Conservation (phyloP, 37 sponge, comb jelly and placozoan genomes). For the Agelas oroides region DNA sequence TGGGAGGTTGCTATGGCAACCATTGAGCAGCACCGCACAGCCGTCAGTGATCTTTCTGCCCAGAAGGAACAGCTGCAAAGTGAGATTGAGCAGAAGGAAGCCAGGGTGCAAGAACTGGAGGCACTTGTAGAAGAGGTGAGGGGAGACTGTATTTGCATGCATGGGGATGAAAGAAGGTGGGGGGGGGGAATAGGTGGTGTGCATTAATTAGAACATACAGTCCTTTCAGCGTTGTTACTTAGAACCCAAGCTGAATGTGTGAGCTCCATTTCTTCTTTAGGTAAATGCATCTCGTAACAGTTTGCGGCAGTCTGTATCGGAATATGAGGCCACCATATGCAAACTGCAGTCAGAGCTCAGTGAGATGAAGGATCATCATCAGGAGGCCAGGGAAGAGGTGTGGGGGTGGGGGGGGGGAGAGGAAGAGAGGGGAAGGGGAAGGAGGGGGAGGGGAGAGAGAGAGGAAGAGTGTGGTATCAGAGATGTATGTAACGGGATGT, state of each 20-base stretch:
- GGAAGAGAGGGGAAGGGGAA: no score
- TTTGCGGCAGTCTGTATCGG: neutral
- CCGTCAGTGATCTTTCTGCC: neutral
- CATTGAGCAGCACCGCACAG: neutral
- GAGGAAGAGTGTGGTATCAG: no score
- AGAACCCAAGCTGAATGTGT: no score
- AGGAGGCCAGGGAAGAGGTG: conserved; percentile 8
- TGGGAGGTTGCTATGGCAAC: conserved; percentile 22
- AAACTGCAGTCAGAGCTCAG: conserved; percentile 9
- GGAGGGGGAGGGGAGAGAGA: no score
- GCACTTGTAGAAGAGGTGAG: conserved; percentile 35
- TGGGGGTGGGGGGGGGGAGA: no score
- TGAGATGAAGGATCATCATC: neutral
- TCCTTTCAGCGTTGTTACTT: no score
- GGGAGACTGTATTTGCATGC: no score
- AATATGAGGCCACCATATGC: neutral
- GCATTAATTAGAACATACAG: no score
- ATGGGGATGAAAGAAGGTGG: no score
- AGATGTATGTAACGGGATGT: no score
- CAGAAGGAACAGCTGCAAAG: conserved; percentile 19
- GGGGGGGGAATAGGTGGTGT: no score
- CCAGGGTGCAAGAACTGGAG: conserved; percentile 32
- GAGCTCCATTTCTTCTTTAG: no score
- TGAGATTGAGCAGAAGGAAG: conserved; percentile 6
- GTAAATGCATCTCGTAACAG: neutral